Evolutionary conservation across 2,797 vertebrate species (phyloP).

Genomic region (Amblyopsis hoosieri): DNA sequence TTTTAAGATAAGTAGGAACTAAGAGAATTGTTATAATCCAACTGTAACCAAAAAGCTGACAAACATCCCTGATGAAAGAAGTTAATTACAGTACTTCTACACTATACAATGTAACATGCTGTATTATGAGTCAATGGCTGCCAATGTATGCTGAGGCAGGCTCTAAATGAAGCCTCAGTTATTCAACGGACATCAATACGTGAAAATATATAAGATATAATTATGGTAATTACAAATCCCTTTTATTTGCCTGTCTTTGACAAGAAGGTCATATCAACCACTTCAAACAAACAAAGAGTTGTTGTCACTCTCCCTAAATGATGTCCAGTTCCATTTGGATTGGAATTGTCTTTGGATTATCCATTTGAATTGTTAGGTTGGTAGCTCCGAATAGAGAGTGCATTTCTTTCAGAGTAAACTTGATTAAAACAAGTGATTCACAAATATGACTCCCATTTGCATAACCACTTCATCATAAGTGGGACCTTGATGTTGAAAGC

Average conservation of each 20-base stretch:
- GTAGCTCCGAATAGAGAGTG: conserved; percentile 61
- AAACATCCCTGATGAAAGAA: conserved; percentile 79
- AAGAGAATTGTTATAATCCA: conserved; percentile 80
- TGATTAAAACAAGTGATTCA: conserved; percentile 75
- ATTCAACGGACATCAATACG: conserved; percentile 79
- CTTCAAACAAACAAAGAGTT: conserved; percentile 81
- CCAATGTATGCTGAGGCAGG: conserved; percentile 67
- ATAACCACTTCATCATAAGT: conserved; percentile 73
- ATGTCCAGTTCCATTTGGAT: conserved; percentile 72
- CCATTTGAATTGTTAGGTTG: conserved; percentile 68
- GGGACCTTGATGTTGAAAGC: conserved; percentile 78
- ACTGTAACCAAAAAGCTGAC: conserved; percentile 74
- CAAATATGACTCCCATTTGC: conserved; percentile 69
- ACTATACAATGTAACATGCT: conserved; percentile 68
- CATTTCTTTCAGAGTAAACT: conserved; percentile 65
- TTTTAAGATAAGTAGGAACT: conserved; percentile 78
- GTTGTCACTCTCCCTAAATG: conserved; percentile 73
- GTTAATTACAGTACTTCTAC: conserved; percentile 70
- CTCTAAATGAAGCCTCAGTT: conserved; percentile 67
- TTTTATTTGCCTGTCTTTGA: conserved; percentile 77
- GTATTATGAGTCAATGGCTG: conserved; percentile 61
- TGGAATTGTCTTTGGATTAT: conserved; percentile 75
- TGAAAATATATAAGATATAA: conserved; percentile 81
- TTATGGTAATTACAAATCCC: conserved; percentile 81
- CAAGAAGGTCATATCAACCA: conserved; percentile 79